phyloP scores from a whole-genome alignment of 2,113 vertebrate genomes.

The Microcebus lehilahytsara region DNA sequence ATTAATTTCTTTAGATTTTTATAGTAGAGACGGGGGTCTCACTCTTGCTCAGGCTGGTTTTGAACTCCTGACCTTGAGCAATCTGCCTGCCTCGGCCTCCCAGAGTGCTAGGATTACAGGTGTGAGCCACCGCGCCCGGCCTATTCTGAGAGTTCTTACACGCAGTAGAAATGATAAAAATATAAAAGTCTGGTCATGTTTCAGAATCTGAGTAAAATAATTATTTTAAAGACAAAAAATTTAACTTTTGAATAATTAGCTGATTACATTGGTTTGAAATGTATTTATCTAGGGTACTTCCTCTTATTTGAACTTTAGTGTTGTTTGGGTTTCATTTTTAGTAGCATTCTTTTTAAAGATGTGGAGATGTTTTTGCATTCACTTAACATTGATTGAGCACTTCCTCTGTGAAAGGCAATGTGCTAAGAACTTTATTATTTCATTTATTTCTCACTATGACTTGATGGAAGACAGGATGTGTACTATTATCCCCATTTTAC shows the following conservation, averaged over 20 bases:
- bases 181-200: slow-evolving; percentile 8
- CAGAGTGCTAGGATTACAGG: no score
- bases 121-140: no score
- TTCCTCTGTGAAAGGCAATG: neutral
- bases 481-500: neutral
- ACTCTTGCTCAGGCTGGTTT: no score
- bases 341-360: slow-evolving; percentile 45
- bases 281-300: neutral
- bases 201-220: slow-evolving; percentile 23
- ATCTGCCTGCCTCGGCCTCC: no score
- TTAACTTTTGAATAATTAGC: slow-evolving; percentile 45
- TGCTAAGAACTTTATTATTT: neutral
- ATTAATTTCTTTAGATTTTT: no score
- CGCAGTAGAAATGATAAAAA: slow-evolving; percentile 43
- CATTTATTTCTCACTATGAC: neutral
- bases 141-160: neutral
- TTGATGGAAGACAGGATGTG: neutral
- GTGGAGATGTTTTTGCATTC: neutral
- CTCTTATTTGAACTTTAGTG: slow-evolving; percentile 35
- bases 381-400: neutral
- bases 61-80: no score
- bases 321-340: slow-evolving; percentile 28
- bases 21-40: no score
- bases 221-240: neutral
- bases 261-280: slow-evolving; percentile 28